phyloP scores from a whole-genome alignment of 2,888 invertebrate species.

The Busseola fusca region DNA sequence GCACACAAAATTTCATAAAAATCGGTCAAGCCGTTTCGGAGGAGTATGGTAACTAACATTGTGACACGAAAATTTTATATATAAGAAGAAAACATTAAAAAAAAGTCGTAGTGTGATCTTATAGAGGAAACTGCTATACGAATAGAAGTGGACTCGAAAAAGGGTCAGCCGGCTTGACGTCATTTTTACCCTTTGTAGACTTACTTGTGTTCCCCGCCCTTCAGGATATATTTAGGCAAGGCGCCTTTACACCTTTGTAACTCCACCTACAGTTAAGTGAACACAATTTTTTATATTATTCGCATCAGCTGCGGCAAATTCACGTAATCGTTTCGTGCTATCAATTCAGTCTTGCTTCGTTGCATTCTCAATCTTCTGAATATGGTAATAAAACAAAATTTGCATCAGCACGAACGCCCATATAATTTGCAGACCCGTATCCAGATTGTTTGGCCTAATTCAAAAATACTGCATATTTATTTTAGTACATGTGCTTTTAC shows the following conservation, averaged over 20 bases:
- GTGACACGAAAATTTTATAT: too few species aligned
- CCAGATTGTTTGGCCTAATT: slow-evolving; percentile 62
- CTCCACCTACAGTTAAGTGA: not conserved
- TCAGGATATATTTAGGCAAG: slow-evolving; percentile 17
- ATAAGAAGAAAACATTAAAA: too few species aligned
- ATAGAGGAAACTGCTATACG: slow-evolving; percentile 65
- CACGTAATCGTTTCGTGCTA: slow-evolving; percentile 38
- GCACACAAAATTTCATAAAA: too few species aligned
- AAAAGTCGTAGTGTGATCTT: slow-evolving; percentile 30
- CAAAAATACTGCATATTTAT: slow-evolving; percentile 55
- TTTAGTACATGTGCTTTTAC: slow-evolving; percentile 50
- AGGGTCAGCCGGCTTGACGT: slow-evolving; percentile 75
- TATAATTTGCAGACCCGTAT: slow-evolving; percentile 61
- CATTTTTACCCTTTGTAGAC: slow-evolving; percentile 52
- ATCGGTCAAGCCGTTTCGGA: too few species aligned
- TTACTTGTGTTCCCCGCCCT: slow-evolving; percentile 19
- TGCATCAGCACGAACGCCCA: slow-evolving; percentile 25
- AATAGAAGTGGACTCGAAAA: slow-evolving; percentile 62
- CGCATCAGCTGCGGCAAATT: slow-evolving; percentile 11
- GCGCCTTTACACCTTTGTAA: slow-evolving; percentile 3
- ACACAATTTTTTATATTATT: slow-evolving; percentile 8
- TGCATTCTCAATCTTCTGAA: slow-evolving; percentile 29
- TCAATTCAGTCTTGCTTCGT: slow-evolving; percentile 18
- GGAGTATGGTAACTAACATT: too few species aligned
- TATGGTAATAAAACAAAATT: slow-evolving; percentile 37